These are phyloP conservation scores for Sepiola atlantica DNA, from an alignment of 2,888 invertebrate species.

Conservation along the genomic window DNA sequence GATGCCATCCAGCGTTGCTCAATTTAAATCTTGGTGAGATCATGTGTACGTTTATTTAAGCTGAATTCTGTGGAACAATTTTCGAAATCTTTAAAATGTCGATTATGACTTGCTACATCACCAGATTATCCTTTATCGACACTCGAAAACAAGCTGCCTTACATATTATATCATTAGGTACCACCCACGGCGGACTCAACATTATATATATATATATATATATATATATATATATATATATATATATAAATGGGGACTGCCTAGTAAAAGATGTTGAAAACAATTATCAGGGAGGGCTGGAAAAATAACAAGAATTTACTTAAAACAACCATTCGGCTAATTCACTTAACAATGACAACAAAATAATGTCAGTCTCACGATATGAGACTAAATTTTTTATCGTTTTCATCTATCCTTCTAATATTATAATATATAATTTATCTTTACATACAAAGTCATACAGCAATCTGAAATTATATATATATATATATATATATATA, in stretches of 20 bases:
- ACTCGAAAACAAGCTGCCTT: neutral
- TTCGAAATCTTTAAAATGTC: neutral
- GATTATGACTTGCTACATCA: neutral
- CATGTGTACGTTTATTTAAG: neutral
- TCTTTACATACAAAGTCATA: too few relatives aligned
- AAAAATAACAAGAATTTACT: neutral
- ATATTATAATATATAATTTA: too few relatives aligned
- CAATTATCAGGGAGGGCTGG: neutral
- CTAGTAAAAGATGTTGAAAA: neutral
- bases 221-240: too few relatives aligned
- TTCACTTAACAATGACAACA: neutral
- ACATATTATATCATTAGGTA: neutral
- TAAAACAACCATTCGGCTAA: neutral
- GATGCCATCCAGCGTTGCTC: too few relatives aligned
- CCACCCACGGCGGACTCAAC: neutral
- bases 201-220: neutral
- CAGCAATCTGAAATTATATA: too few relatives aligned
- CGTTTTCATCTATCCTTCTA: too few relatives aligned
- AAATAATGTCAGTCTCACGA: slow-evolving; percentile 1
- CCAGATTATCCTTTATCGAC: neutral
- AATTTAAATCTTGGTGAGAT: too few relatives aligned
- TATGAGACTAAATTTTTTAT: too few relatives aligned
- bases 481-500: too few relatives aligned
- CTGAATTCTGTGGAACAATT: too few relatives aligned
- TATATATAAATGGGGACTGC: too few relatives aligned